Base-by-base conservation (phyloP, 2,113 vertebrate species). In the Zingel zingel region DNA sequence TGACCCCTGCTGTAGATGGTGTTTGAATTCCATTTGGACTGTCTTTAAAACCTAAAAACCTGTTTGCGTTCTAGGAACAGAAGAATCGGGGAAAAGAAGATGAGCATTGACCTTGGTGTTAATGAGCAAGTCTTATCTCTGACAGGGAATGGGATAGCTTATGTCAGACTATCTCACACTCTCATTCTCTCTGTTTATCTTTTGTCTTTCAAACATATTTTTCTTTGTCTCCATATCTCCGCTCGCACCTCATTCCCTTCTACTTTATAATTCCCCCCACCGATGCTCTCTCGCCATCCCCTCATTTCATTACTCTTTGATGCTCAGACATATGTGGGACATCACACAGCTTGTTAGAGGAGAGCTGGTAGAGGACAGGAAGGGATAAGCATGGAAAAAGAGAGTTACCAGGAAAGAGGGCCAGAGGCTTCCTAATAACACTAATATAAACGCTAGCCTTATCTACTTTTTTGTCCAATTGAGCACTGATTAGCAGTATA, bases 121-220 rank as follows among this genome's bases (percentile, higher is more conserved):
- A 89, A 89, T 88, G 48, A 83, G 47, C 58, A 43, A 43, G 11
- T 74, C 67, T 81, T 79, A 82, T 87, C 84, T 84, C 66, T 53
- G 51, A 65, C 73, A 51, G 73, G 78, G 63, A 82, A 89, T 19
- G 30, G 19, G 64, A 62, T 3, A 8, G 30, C 57, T 84, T 80
- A 70, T 79, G 63, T 68, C 84, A 83, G 30, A 65, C 54, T 53
- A 25, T 54, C 74, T 83, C 65, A 39, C n/a, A 15, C 33, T 54
- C 48, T 30, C 21, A n/a, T 63, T 71, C 36, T 78, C n/a, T 69
- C 56, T 48, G 21, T 69, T 77, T 71, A 66, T 79, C 65, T 74
- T 79, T 77, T 47, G 45, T 79, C 67, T 83, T 73, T 79, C 47
- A 76, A 62, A 61, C 56, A 67, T 71, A n/a, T 76, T 70, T 78